phyloP scores from a whole-genome alignment of 2,113 vertebrate genomes.

The Xyliphius kryptos region DNA sequence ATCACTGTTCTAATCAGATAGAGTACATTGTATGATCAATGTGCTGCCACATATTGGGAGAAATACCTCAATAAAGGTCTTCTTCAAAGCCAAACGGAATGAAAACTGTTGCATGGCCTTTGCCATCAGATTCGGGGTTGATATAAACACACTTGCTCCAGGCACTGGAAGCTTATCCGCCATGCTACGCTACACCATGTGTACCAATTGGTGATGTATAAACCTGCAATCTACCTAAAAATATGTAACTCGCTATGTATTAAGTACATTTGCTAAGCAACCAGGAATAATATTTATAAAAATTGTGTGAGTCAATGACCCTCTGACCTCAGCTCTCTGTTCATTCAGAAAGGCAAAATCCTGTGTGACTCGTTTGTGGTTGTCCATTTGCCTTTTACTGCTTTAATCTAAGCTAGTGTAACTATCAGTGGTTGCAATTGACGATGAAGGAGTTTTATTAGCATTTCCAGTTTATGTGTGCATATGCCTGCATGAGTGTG shows the following conservation, averaged over 20 bases:
- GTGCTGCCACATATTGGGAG: too few relatives aligned
- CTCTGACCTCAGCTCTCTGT: constrained; percentile 10
- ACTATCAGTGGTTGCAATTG: constrained; percentile 18
- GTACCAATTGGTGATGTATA: constrained; percentile 64
- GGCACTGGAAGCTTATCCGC: constrained; percentile 43
- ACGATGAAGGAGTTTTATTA: constrained; percentile 6
- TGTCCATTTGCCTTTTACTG: constrained; percentile 17
- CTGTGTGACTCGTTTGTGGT: constrained; percentile 18
- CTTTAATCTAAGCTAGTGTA: constrained; percentile 25
- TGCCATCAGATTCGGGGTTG: constrained; percentile 18
- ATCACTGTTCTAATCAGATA: too few relatives aligned
- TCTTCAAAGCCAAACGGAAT: too few relatives aligned
- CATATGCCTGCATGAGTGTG: too few relatives aligned
- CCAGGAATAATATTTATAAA: constrained; percentile 46
- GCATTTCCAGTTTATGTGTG: too few relatives aligned
- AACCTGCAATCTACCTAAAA: constrained; percentile 55
- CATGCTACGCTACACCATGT: constrained; percentile 57
- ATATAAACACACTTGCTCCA: constrained; percentile 52
- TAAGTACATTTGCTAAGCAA: constrained; percentile 50
- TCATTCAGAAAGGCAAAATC: constrained; percentile 21
- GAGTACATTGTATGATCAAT: too few relatives aligned
- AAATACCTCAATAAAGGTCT: too few relatives aligned
- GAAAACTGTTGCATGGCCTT: too few relatives aligned
- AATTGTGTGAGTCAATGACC: constrained; percentile 25
- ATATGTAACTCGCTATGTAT: constrained; percentile 52